phyloP scores from a whole-genome alignment of 2,888 invertebrate species.

The Chironomus riparius region DNA sequence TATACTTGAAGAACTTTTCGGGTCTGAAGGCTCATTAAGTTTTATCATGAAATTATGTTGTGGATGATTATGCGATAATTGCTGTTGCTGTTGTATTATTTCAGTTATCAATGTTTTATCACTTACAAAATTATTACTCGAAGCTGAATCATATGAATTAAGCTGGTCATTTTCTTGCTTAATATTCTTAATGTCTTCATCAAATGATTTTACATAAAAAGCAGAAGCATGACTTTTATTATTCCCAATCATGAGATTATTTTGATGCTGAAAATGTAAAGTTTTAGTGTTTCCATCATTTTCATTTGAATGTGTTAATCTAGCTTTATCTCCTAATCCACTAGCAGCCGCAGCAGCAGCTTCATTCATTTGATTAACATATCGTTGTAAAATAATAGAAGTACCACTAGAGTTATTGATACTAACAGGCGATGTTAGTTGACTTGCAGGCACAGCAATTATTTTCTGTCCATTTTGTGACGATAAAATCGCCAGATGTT shows the following conservation, averaged over 20 bases:
- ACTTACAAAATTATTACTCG: slow-evolving; percentile 3
- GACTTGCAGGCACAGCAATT: slow-evolving; percentile 37
- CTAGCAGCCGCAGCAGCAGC: background rate
- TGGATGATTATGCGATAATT: slow-evolving; percentile 15
- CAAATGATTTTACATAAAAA: background rate
- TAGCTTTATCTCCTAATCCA: background rate
- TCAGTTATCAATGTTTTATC: slow-evolving; percentile 24
- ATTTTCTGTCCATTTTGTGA: slow-evolving; percentile 29
- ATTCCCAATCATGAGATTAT: background rate
- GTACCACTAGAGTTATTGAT: slow-evolving; percentile 42
- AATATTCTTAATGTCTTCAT: background rate
- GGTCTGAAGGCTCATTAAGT: slow-evolving; percentile 16
- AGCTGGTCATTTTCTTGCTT: slow-evolving; percentile 5
- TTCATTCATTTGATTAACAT: slow-evolving; percentile 11
- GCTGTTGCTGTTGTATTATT: slow-evolving; percentile 23
- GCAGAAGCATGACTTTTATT: background rate
- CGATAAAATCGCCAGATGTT: slow-evolving; percentile 58
- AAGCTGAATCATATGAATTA: background rate
- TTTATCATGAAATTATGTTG: slow-evolving; percentile 26
- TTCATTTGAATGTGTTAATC: background rate
- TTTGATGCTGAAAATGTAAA: background rate
- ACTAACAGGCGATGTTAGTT: background rate
- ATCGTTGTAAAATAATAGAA: slow-evolving; percentile 20
- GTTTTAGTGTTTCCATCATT: background rate
- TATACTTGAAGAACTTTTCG: slow-evolving; percentile 14